phyloP scores from a whole-genome alignment of 2,888 invertebrate genomes.

The Lymantria dispar region DNA sequence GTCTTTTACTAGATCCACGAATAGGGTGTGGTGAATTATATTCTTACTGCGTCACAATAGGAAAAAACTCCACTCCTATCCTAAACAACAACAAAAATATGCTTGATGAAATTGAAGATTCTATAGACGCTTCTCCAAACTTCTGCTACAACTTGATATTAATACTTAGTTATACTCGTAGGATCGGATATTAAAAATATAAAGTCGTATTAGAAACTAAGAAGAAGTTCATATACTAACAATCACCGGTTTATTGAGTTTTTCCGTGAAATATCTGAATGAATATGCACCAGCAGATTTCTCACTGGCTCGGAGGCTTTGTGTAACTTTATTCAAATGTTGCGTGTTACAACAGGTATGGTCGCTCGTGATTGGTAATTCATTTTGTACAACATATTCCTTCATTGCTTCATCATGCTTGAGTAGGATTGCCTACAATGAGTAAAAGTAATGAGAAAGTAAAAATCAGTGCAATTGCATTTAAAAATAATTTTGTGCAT shows the following conservation, averaged over 20 bases:
- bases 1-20: no score
- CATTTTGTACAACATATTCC: slow-evolving; percentile 20
- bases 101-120: no score
- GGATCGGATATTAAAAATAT: background rate
- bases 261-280: slow-evolving; percentile 40
- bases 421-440: slow-evolving; percentile 46
- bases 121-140: no score
- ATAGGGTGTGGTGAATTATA: no score
- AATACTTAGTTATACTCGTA: no score
- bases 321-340: background rate
- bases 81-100: no score
- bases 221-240: slow-evolving; percentile 19
- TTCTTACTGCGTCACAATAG: no score
- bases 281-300: slow-evolving; percentile 47
- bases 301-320: slow-evolving; percentile 45
- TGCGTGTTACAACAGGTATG: background rate
- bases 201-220: background rate
- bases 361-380: background rate
- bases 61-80: no score
- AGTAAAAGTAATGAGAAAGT: no score
- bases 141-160: no score
- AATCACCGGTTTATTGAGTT: slow-evolving; percentile 30
- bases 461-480: no score
- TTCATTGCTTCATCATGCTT: slow-evolving; percentile 49
- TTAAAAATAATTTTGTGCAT: no score